Evolutionary conservation across 2,113 vertebrate species (phyloP).

Genomic region (Sterna hirundo): DNA sequence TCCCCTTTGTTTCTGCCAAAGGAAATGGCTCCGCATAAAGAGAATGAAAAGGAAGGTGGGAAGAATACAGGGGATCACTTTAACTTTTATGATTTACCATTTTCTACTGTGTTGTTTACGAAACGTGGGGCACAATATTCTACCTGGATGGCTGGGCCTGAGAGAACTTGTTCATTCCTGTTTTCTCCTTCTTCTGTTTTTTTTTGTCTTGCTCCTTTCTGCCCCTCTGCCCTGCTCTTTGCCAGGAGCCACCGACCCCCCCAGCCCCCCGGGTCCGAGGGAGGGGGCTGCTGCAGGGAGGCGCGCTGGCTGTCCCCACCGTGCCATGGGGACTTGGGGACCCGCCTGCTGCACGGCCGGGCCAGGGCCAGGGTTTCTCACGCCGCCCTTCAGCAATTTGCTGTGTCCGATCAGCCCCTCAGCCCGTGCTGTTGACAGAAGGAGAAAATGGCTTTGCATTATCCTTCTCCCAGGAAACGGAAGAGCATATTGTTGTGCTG

Average conservation of each 20-base stretch:
- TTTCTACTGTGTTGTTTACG: not conserved
- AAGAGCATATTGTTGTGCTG: not conserved
- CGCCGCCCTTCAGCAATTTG: not conserved
- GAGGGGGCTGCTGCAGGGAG: not conserved
- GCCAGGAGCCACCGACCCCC: not conserved
- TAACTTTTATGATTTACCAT: not conserved
- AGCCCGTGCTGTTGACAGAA: not conserved
- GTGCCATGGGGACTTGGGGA: not conserved
- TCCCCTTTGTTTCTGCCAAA: not conserved
- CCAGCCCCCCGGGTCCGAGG: not conserved
- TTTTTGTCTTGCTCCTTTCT: not conserved
- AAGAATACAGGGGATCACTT: not conserved
- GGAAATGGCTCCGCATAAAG: not conserved
- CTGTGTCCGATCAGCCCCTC: not conserved
- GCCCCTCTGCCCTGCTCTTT: not conserved
- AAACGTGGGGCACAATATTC: not conserved
- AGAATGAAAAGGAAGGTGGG: not conserved
- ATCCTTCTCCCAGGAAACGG: not conserved
- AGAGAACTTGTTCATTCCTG: not conserved
- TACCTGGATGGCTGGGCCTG: not conserved
- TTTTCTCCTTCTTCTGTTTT: not conserved
- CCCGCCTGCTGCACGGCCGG: not conserved
- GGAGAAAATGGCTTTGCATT: not conserved
- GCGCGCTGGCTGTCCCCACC: fast-evolving
- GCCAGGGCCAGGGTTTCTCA: not conserved